A percentile compares a stretch with the other conserved stretches of the same genome.
Conservation (phyloP, 2,113 vertebrate genomes). For the Heptranchias perlo region DNA sequence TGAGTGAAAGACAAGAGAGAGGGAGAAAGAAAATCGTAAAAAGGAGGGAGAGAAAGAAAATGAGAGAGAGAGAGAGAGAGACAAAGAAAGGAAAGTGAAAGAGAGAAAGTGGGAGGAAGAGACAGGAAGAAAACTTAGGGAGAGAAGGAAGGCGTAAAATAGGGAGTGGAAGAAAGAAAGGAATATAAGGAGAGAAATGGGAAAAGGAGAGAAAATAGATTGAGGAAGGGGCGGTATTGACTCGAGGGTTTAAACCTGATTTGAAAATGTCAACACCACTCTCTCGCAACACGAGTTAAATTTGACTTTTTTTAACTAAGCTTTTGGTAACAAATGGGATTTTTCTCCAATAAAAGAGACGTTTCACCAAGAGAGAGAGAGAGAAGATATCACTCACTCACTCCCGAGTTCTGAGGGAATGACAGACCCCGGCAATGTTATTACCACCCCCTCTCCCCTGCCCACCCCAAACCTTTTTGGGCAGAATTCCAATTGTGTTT, state of each 20-base stretch:
- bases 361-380: not conserved
- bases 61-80: not conserved
- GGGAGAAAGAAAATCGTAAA: not conserved
- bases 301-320: not conserved
- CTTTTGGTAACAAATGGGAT: not conserved
- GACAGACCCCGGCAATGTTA: not conserved
- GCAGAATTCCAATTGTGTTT: conserved; percentile 74
- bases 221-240: not conserved
- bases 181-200: not conserved
- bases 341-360: not conserved
- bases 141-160: not conserved
- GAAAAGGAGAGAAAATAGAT: no score
- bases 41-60: conserved; percentile 44
- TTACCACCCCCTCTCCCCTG: not conserved
- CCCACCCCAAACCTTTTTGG: not conserved
- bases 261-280: not conserved
- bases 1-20: not conserved
- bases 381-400: not conserved
- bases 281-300: not conserved
- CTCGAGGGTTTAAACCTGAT: not conserved
- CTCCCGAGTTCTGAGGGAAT: not conserved
- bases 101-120: not conserved
- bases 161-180: not conserved
- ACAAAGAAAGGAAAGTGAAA: not conserved
- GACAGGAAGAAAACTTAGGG: not conserved